Evolutionary conservation across 2,888 invertebrate genomes (phyloP).

Genomic region (Pristionchus fissidentatus): DNA sequence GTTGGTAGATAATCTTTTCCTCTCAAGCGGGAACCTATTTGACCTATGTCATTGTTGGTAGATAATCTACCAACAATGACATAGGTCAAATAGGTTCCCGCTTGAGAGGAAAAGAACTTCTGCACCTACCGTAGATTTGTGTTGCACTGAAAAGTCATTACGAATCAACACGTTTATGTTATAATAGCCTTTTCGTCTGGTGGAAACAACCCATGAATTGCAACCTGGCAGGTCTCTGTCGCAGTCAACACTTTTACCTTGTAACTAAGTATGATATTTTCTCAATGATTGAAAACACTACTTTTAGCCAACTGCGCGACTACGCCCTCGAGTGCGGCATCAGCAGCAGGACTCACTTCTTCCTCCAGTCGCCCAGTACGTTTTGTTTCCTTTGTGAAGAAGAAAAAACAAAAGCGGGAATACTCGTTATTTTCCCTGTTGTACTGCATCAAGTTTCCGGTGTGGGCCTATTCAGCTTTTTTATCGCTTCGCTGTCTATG

Average conservation of each 20-base stretch:
- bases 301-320: conserved; percentile 36
- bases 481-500: background rate
- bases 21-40: background rate
- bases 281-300: background rate
- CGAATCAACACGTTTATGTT: no score
- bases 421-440: no score
- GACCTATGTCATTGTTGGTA: no score
- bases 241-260: no score
- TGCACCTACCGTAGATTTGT: no score
- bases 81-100: background rate
- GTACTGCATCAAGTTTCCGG: no score
- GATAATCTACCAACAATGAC: no score
- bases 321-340: conserved; percentile 37
- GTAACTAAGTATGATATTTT: no score
- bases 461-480: background rate
- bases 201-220: background rate
- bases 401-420: no score
- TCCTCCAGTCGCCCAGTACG: conserved; percentile 47
- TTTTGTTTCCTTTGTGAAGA: background rate
- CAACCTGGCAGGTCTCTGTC: no score
- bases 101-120: background rate
- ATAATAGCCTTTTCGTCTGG: background rate
- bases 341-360: conserved; percentile 43
- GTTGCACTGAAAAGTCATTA: no score
- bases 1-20: background rate